Conservation (phyloP, 1,140 invertebrate species). For the Periplaneta americana region DNA sequence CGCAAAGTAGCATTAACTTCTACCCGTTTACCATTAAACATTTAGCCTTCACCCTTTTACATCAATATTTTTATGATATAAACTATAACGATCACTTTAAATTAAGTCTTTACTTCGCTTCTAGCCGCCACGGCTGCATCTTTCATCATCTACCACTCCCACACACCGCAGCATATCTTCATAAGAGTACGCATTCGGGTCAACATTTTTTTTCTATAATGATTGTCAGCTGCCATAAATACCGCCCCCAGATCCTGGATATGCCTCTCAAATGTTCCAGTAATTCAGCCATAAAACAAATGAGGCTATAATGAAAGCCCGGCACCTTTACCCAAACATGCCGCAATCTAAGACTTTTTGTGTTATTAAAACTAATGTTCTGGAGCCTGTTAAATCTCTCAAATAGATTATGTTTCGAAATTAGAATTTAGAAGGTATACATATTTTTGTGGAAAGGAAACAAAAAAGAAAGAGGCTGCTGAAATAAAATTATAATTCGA, state of each 20-base stretch:
- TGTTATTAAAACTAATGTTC: neutral
- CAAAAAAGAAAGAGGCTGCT: neutral
- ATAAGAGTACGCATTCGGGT: too few species aligned
- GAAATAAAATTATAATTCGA: neutral
- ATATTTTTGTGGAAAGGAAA: neutral
- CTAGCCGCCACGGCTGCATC: too few species aligned
- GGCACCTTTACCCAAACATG: neutral
- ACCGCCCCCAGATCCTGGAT: neutral
- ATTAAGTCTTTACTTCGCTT: too few species aligned
- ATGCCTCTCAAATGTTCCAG: neutral
- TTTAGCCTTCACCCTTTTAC: too few species aligned
- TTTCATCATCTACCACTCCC: too few species aligned
- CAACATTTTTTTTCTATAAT: too few species aligned
- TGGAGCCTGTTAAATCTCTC: neutral
- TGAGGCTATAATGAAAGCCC: neutral
- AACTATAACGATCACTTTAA: too few species aligned
- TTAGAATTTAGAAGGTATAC: neutral
- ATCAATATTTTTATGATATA: too few species aligned
- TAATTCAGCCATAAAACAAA: neutral
- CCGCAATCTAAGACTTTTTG: neutral
- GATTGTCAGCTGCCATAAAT: neutral
- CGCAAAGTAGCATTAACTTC: too few species aligned
- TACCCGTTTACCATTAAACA: too few species aligned
- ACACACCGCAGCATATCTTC: too few species aligned
- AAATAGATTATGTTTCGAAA: neutral